Conservation (phyloP, 2,797 vertebrate species). For the Muscicapa striata region DNA sequence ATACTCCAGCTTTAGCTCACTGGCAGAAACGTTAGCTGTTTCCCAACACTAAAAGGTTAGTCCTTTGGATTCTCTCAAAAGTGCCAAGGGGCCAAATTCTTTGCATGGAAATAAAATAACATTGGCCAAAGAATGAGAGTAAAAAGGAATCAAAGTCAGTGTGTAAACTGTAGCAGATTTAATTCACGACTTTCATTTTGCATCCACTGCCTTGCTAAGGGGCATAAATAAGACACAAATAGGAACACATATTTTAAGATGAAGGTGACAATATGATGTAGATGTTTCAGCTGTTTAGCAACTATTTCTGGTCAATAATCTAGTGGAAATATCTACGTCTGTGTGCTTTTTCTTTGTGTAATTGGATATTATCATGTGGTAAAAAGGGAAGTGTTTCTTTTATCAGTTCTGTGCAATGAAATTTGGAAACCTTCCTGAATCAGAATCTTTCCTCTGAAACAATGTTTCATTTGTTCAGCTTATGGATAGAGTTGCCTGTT, state of each 20-base stretch:
- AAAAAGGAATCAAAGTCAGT: neutral
- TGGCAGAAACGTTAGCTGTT: slow-evolving; percentile 73
- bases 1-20: slow-evolving; percentile 75
- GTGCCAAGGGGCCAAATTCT: slow-evolving; percentile 50
- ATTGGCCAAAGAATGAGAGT: neutral
- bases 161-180: neutral
- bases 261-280: neutral
- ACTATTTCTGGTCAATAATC: neutral
- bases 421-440: slow-evolving; percentile 20
- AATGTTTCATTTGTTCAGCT: slow-evolving; percentile 25
- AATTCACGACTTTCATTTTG: neutral
- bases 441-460: slow-evolving; percentile 5
- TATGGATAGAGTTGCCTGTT: neutral
- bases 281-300: neutral
- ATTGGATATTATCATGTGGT: neutral
- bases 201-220: neutral
- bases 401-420: slow-evolving; percentile 20
- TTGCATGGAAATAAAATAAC: slow-evolving; percentile 33
- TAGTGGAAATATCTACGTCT: neutral
- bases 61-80: slow-evolving; percentile 57
- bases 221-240: neutral
- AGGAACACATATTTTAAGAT: neutral
- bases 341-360: neutral
- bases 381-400: neutral
- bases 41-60: slow-evolving; percentile 69